Base-by-base conservation (phyloP, 1,140 invertebrate species). In the Gonioctena quinquepunctata region DNA sequence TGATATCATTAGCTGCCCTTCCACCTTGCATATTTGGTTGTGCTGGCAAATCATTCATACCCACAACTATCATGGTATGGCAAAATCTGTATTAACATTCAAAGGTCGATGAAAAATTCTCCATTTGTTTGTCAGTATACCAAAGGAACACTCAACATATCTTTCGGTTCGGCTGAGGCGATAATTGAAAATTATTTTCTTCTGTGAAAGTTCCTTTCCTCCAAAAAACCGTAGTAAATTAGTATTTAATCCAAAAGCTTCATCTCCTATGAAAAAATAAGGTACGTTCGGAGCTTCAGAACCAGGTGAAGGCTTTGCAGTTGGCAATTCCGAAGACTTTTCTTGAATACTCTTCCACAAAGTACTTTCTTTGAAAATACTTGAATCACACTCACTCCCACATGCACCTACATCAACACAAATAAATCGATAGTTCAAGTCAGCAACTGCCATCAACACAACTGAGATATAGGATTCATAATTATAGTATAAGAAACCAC, bases 81-180 rank as follows among this genome's bases (percentile, higher is more conserved):
- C 66, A 28, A 80, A 73, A 21, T 76, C 69, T 16, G 50, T 23
- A 8, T 63, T 57, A 1, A 78, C 72, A 75, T 81, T 77, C 22
- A 80, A 57, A 7, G 81, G 71, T 18, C 73, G 42, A 66, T 81
- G 79, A 67, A 81, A 78, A 50, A 82, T 77, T 56, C 64, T 66
- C 52, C 64, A 56, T 66, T 66, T 66, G 18, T 66, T 56, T 25
- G 22, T 57, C 25, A 66, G 13, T 25, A 56, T 66, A 56, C 64
- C 64, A 66, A 56, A 66, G 49, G 52, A 13, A 16, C 49, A 52
- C 16, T 52, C 49, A 52, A 66, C 25, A 49, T 50, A 65, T 65
- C 42, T 50, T 22, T 19, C 50, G 23, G 18, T 13, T 18, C 62
- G 8, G 7, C n/a, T 18, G 6, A 52, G 16, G 6, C 49, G 8